Conservation (phyloP, 2,113 vertebrate genomes). For the Archocentrus centrarchus region DNA sequence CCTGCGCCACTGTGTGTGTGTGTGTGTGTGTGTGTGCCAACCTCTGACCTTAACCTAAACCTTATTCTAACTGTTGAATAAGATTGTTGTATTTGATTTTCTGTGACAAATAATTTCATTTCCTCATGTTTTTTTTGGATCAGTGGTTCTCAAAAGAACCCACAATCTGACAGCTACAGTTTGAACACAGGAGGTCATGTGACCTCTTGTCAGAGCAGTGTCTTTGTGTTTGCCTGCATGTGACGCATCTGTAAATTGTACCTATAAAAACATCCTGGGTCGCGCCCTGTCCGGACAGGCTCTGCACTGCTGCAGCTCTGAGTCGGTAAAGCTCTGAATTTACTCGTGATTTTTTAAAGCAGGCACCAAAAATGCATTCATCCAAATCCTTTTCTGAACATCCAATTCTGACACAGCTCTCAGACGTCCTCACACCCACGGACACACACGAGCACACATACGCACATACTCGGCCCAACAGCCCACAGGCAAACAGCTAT, state of each 20-base stretch:
- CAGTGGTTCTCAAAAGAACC: neutral
- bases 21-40: neutral
- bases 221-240: neutral
- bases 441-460: neutral
- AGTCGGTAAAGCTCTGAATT: neutral
- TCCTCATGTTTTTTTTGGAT: neutral
- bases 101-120: neutral
- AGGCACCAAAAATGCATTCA: neutral
- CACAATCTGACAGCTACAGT: too few relatives aligned
- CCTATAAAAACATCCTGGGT: neutral
- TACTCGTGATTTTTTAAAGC: neutral
- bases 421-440: neutral
- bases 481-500: slow-evolving; percentile 22
- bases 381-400: slow-evolving; percentile 5
- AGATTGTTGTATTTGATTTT: neutral
- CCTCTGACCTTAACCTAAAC: neutral
- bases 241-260: neutral
- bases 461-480: neutral
- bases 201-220: neutral
- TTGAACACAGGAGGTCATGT: neutral
- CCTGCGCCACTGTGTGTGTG: neutral
- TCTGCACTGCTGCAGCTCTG: slow-evolving; percentile 8
- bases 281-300: neutral
- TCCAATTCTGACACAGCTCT: slow-evolving; percentile 1
- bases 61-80: too few relatives aligned